These are phyloP conservation scores for Pachydiplax longipennis DNA, from an alignment of 2,888 invertebrate genomes.

Conservation along the genomic window DNA sequence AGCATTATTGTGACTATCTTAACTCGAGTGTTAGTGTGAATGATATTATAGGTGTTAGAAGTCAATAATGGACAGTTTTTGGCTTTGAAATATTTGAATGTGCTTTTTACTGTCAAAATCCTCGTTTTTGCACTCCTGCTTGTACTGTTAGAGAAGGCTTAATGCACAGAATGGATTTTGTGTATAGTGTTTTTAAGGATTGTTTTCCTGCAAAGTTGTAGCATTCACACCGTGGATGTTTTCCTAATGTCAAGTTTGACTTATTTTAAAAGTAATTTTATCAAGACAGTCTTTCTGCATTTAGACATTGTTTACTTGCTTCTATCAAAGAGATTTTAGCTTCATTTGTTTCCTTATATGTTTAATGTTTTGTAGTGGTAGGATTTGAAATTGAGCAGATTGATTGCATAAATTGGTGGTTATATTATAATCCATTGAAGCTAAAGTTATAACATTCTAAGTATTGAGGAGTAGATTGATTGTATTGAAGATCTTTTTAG, in stretches of 20 bases:
- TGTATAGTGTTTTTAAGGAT: constrained; percentile 26
- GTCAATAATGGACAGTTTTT: constrained; percentile 5
- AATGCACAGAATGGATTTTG: constrained; percentile 34
- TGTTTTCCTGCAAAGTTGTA: constrained; percentile 35
- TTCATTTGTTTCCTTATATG: neutral
- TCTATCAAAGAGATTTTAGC: neutral
- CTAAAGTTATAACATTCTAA: neutral
- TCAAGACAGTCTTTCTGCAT: neutral
- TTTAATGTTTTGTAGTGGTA: neutral
- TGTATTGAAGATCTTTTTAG: no score
- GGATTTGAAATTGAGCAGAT: neutral
- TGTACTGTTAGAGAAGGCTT: constrained; percentile 35
- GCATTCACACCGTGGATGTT: constrained; percentile 41
- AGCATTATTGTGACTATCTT: constrained; percentile 18
- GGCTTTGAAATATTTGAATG: constrained; percentile 31
- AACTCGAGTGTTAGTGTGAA: constrained; percentile 25
- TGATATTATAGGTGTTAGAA: constrained; percentile 27
- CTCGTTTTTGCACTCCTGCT: constrained; percentile 42
- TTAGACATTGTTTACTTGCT: constrained; percentile 3
- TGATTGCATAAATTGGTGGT: neutral
- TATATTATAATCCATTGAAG: neutral
- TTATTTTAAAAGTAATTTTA: neutral
- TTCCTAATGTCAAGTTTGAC: constrained; percentile 2
- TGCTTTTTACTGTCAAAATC: constrained; percentile 36
- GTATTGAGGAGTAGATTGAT: no score